These are phyloP conservation scores for Bagarius yarrelli DNA, from an alignment of 2,113 vertebrate genomes.

Conservation along the genomic window DNA sequence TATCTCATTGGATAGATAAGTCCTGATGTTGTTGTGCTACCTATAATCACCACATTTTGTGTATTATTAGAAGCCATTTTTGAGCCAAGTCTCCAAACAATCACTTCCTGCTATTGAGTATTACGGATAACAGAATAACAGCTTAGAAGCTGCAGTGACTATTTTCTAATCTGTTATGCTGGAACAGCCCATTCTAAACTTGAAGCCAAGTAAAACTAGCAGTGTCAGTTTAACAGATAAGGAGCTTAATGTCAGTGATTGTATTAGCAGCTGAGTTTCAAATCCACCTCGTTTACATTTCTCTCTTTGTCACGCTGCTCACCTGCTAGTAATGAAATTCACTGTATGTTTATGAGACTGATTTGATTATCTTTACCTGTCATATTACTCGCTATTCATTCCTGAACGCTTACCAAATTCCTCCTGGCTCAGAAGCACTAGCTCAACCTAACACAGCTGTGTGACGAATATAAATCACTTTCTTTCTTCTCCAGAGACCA, in stretches of 20 bases:
- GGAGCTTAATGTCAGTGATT: conserved; percentile 25
- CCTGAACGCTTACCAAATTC: conserved; percentile 58
- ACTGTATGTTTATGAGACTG: conserved; percentile 29
- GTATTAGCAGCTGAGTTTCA: background rate
- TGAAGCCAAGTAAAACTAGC: background rate
- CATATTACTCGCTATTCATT: conserved; percentile 54
- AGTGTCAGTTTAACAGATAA: conserved; percentile 16
- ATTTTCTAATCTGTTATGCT: background rate
- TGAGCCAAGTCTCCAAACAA: background rate
- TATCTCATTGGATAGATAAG: background rate
- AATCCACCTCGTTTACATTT: background rate
- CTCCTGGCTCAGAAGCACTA: conserved; percentile 42
- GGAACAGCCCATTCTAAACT: background rate
- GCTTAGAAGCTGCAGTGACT: background rate
- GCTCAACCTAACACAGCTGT: conserved; percentile 61
- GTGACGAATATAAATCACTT: conserved; percentile 63
- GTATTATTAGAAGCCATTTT: background rate
- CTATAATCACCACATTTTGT: background rate
- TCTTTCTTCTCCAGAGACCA: conserved; percentile 42
- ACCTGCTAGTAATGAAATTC: background rate
- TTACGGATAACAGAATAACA: background rate
- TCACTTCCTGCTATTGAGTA: background rate
- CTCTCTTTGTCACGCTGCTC: background rate
- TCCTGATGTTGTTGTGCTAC: background rate
- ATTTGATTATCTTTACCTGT: conserved; percentile 37